Base-by-base conservation (phyloP, 2,888 invertebrate genomes). In the Phaedon cochleariae region DNA sequence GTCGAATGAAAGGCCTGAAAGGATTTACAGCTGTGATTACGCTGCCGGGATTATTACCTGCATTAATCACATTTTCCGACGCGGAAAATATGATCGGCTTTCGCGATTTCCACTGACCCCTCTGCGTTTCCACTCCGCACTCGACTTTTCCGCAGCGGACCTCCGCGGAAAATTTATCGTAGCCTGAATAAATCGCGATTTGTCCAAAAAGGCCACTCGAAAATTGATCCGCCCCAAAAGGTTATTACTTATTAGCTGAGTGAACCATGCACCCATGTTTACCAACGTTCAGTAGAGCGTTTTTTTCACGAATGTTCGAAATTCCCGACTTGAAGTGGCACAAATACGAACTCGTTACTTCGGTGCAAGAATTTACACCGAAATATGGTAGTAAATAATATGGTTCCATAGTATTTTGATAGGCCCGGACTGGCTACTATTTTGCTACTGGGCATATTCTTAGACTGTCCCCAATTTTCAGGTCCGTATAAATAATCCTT, bases 1-100 rank as follows among this genome's bases (percentile, higher is more conserved):
- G 15, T n/a, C 41, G 15, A 15, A 41, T 41, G 41, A 15, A n/a
- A 41, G 41, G 41, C 7, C n/a, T 41, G 41, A 41, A 41, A 41
- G 15, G 41, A 41, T 41, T 41, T 41, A 41, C 41, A 41, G 15
- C 41, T 12, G 41, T 15, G 41, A 41, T 41, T 41, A 41, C 12
- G 15, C 15, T 41, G 41, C 41, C 41, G n/a, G 41, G 12, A 41
- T 41, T 41, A 41, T 41, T 41, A 41, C 41, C 41, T 41, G 41
- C 41, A 41, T 41, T 41, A 41, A 41, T 41, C 41, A 41, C 15
- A 41, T 7, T 41, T 41, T 41, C 41, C 41, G 41, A 41, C 41
- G 41, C 41, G 41, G 41, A 41, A 41, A 41, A 41, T 41, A 41
- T 41, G 41, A 41, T 15, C 41, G 41, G 41, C 41, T 41, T 41